These are phyloP conservation scores for Agriopis leucophaearia DNA, from an alignment of 2,888 invertebrate genomes.

Conservation along the genomic window DNA sequence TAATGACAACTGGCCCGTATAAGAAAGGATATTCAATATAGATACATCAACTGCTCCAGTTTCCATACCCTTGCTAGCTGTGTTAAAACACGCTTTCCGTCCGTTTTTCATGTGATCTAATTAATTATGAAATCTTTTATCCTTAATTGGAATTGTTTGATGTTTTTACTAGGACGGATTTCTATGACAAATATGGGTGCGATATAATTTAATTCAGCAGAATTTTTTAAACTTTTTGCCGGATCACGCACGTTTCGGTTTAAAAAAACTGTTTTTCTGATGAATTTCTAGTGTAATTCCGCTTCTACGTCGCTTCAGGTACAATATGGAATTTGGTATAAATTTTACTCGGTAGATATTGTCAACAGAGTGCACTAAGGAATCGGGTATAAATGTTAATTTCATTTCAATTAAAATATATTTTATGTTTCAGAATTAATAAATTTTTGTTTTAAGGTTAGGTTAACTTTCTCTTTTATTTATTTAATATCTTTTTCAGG, in stretches of 20 bases:
- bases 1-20: slow-evolving; percentile 6
- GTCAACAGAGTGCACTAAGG: too few relatives aligned
- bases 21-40: background rate
- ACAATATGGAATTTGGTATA: too few relatives aligned
- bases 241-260: background rate
- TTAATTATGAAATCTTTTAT: slow-evolving; percentile 45
- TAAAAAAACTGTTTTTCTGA: too few relatives aligned
- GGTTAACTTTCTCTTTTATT: too few relatives aligned
- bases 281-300: too few relatives aligned
- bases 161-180: slow-evolving; percentile 33
- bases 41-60: slow-evolving; percentile 8
- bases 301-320: too few relatives aligned
- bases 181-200: slow-evolving; percentile 9
- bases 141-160: slow-evolving; percentile 17
- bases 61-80: slow-evolving; percentile 19
- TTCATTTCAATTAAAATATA: too few relatives aligned
- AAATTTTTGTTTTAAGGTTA: too few relatives aligned
- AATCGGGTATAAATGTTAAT: too few relatives aligned
- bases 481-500: too few relatives aligned
- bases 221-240: background rate
- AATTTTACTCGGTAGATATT: too few relatives aligned
- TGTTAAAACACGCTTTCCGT: slow-evolving; percentile 21
- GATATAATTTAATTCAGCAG: slow-evolving; percentile 1
- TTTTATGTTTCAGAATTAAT: too few relatives aligned
- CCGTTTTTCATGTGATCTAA: slow-evolving; percentile 38